Conservation (phyloP, 2,113 vertebrate genomes). For the Pseudorhombus dupliciocellatus region DNA sequence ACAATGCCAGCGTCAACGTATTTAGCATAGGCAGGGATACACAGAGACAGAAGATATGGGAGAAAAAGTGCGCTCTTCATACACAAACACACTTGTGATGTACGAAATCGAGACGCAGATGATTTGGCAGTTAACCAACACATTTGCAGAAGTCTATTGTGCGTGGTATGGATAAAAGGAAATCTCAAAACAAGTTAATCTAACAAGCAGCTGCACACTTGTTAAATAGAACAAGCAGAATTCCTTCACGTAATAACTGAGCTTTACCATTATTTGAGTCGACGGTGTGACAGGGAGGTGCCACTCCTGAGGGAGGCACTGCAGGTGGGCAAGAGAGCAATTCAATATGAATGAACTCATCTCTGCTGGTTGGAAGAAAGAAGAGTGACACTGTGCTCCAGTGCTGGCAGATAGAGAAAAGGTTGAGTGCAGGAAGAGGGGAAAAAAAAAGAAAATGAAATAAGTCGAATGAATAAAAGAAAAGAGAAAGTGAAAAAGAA, state of each 20-base stretch:
- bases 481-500: neutral
- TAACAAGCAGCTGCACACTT: conserved; percentile 18
- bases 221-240: conserved; percentile 7
- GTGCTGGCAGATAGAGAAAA: conserved; percentile 4
- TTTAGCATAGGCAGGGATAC: conserved; percentile 19
- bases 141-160: conserved; percentile 30
- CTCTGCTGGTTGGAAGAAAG: neutral
- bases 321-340: conserved; percentile 13
- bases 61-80: neutral
- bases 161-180: conserved; percentile 15
- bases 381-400: conserved; percentile 3
- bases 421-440: neutral
- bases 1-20: conserved; percentile 16
- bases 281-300: neutral
- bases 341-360: conserved; percentile 38
- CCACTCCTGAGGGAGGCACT: conserved; percentile 7
- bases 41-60: neutral
- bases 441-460: neutral
- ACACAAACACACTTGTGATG: conserved; percentile 6
- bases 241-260: neutral
- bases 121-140: conserved; percentile 36
- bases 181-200: conserved; percentile 19
- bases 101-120: conserved; percentile 6
- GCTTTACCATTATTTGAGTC: conserved; percentile 7
- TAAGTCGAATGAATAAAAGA: conserved; percentile 1